phyloP scores from a whole-genome alignment of 2,888 invertebrate genomes.

The Agrochola lota region DNA sequence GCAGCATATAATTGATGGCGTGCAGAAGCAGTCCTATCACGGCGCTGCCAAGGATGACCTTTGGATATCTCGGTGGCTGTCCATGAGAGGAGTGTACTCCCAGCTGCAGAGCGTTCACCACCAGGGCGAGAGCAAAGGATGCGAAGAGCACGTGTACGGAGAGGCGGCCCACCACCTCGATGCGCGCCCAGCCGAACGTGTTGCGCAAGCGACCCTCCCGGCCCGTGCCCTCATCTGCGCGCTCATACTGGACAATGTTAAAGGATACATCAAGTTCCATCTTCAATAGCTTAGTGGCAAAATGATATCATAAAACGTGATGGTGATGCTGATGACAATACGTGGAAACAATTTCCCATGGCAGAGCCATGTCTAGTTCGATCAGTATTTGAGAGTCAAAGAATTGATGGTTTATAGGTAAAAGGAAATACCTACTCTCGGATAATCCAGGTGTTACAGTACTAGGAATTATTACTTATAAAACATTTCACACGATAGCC shows the following conservation, averaged over 20 bases:
- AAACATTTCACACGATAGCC: slow-evolving; percentile 5
- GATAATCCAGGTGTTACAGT: background rate
- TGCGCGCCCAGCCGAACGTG: slow-evolving; percentile 98
- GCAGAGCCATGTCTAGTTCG: background rate
- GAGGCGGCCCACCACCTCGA: slow-evolving; percentile 96
- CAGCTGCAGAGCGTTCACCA: slow-evolving; percentile 95
- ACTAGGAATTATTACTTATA: background rate
- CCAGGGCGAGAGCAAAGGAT: slow-evolving; percentile 95
- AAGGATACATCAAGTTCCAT: background rate
- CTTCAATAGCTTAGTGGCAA: background rate
- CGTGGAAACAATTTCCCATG: background rate
- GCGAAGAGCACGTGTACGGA: slow-evolving; percentile 95
- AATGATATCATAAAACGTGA: background rate
- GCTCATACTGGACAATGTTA: slow-evolving; percentile 80
- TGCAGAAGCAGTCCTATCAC: slow-evolving; percentile 95
- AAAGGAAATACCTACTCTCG: background rate
- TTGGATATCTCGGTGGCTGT: slow-evolving; percentile 90
- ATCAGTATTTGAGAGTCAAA: background rate
- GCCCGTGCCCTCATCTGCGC: slow-evolving; percentile 88
- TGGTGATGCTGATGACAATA: background rate
- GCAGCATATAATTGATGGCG: slow-evolving; percentile 94
- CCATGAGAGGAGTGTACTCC: slow-evolving; percentile 92
- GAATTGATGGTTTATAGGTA: background rate
- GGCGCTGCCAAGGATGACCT: slow-evolving; percentile 94
- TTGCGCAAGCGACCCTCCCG: slow-evolving; percentile 94